Evolutionary conservation across 2,888 invertebrate species (phyloP).

Genomic region (Amphipyra berbera): DNA sequence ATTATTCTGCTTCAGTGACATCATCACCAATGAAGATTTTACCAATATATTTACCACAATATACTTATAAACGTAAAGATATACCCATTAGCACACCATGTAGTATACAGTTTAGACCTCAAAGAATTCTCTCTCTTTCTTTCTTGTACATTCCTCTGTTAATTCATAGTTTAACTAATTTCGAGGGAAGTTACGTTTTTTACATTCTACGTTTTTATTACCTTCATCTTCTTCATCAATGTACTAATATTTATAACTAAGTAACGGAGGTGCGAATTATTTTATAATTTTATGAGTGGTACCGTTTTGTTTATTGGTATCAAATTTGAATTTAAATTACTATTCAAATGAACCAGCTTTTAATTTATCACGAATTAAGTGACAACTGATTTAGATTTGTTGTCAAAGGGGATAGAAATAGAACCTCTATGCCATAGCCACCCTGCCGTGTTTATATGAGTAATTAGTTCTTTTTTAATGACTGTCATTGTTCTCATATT

Average conservation of each 20-base stretch:
- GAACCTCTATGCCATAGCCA: too few species aligned
- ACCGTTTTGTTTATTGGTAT: slow-evolving; percentile 50
- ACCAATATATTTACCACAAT: too few species aligned
- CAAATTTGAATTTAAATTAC: slow-evolving; percentile 19
- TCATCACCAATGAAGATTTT: background rate
- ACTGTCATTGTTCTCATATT: too few species aligned
- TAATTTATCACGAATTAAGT: background rate
- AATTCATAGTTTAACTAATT: background rate
- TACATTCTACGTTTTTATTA: background rate
- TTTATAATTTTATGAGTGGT: slow-evolving; percentile 36
- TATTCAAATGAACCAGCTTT: background rate
- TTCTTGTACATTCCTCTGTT: background rate
- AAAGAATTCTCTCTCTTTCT: too few species aligned
- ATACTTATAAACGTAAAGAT: too few species aligned
- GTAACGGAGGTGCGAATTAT: slow-evolving; percentile 15
- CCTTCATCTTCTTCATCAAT: background rate
- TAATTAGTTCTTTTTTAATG: too few species aligned
- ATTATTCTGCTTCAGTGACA: background rate
- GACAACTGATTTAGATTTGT: too few species aligned
- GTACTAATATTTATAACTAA: background rate
- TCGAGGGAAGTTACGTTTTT: background rate
- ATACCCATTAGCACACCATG: too few species aligned
- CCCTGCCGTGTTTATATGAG: too few species aligned
- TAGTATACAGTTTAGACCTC: too few species aligned
- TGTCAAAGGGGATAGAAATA: too few species aligned